Base-by-base conservation (phyloP, 2,888 invertebrate species). In the Nomada ruficornis region DNA sequence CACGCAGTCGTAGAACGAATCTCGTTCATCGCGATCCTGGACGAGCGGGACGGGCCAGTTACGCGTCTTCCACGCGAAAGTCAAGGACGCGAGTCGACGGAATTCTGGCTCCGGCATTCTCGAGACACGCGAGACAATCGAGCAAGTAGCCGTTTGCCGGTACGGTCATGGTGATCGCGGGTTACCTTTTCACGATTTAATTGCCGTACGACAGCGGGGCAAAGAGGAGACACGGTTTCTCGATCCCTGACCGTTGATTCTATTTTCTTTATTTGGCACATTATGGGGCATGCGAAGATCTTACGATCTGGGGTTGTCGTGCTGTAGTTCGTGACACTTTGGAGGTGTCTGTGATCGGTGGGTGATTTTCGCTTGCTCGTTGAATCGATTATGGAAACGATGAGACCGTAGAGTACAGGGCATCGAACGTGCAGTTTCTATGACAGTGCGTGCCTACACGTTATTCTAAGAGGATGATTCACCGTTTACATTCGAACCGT, bases 1-100 rank as follows among this genome's bases (percentile, higher is more conserved):
- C 84, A 88, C 88, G 91, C 91, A 90, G 89, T 85, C 92, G 90
- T 88, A 82, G 87, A 87, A 87, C 86, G 88, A 86, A 86, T 87
- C 85, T 90, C 87, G 87, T 88, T 85, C 72, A 84, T 83, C 88
- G 78, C 82, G 85, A 86, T 87, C 82, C 85, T 83, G 83, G 77
- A 85, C 82, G 82, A 80, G 82, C 82, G 77, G 82, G 80, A 75
- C 71, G 55, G 73, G 82, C 80, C 88, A 86, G 87, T 88, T 88
- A 86, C 88, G 88, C 85, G 86, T 86, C 83, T 86, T 88, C 86
- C 75, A 80, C 88, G 88, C 87, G 88, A 88, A 88, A 88, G 88
- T 88, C 88, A 88, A 88, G 88, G 88, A 88, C 88, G 86, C 86
- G 76, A 67, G 73, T 67, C 76, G 73, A 80, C 87, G 82, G 67